A percentile compares a stretch with the other conserved stretches of the same genome.
Conservation (phyloP, 2,888 invertebrate genomes). For the Leptothorax acervorum region DNA sequence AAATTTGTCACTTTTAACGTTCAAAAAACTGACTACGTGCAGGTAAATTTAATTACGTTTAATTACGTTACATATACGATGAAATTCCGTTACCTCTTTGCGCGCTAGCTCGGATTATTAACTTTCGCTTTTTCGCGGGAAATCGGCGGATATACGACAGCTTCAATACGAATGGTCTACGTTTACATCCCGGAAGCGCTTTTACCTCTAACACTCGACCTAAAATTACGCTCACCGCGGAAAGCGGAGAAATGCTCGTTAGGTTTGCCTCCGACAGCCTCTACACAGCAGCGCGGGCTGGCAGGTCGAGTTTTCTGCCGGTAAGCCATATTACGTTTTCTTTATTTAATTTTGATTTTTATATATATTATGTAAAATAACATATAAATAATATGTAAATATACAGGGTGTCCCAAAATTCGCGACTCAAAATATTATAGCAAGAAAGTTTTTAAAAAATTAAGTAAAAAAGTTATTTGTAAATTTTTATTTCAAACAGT, state of each 20-base stretch:
- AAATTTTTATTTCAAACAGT: no score
- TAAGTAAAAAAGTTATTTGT: no score
- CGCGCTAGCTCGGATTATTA: not conserved
- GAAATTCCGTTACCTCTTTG: not conserved
- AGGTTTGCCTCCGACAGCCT: slow-evolving; percentile 95
- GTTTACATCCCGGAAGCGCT: slow-evolving; percentile 96
- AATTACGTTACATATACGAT: not conserved
- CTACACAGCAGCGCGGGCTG: slow-evolving; percentile 94
- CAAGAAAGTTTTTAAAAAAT: no score
- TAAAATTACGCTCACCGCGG: slow-evolving; percentile 95
- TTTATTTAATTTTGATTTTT: not conserved
- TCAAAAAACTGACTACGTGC: slow-evolving; percentile 95
- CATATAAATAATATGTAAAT: no score
- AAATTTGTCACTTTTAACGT: slow-evolving; percentile 95
- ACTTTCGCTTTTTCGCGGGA: slow-evolving; percentile 10
- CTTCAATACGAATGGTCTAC: slow-evolving; percentile 92
- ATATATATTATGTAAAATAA: no score
- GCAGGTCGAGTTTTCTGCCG: slow-evolving; percentile 96
- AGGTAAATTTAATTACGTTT: slow-evolving; percentile 86
- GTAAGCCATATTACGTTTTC: slow-evolving; percentile 84
- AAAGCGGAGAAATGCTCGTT: slow-evolving; percentile 96
- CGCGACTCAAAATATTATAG: no score
- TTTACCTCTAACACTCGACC: slow-evolving; percentile 93
- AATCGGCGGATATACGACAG: slow-evolving; percentile 92
- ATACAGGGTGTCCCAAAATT: no score